phyloP scores from a whole-genome alignment of 2,797 vertebrate genomes.

The Phalanger gymnotis region DNA sequence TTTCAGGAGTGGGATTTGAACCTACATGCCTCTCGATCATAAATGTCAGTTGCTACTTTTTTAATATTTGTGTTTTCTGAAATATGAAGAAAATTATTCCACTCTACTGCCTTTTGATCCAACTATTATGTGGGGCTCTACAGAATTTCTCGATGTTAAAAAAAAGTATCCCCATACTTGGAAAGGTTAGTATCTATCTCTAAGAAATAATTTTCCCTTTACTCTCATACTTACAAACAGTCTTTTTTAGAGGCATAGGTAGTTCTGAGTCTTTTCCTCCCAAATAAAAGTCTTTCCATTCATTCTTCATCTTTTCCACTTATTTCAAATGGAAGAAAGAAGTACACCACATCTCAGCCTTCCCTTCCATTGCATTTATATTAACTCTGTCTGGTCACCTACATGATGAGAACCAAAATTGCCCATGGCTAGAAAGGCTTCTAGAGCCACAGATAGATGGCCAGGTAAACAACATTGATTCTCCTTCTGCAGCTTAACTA shows the following conservation, averaged over 20 bases:
- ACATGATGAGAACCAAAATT: conserved; percentile 43
- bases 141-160: neutral
- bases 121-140: neutral
- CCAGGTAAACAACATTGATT: conserved; percentile 66
- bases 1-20: neutral
- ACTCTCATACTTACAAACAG: neutral
- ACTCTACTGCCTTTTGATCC: neutral
- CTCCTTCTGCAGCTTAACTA: conserved; percentile 41
- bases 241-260: neutral
- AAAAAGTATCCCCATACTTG: neutral
- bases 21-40: neutral
- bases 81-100: neutral
- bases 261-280: neutral
- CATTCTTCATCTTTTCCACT: neutral
- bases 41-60: neutral
- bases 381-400: conserved; percentile 67
- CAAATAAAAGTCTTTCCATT: neutral
- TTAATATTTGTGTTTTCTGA: neutral
- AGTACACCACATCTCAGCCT: conserved; percentile 38
- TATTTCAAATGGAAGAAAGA: conserved; percentile 56
- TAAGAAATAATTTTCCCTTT: neutral
- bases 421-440: neutral
- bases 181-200: neutral
- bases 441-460: conserved; percentile 62
- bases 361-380: conserved; percentile 66